Evolutionary conservation across 2,888 invertebrate genomes (phyloP).

Genomic region (Fragum fragum): DNA sequence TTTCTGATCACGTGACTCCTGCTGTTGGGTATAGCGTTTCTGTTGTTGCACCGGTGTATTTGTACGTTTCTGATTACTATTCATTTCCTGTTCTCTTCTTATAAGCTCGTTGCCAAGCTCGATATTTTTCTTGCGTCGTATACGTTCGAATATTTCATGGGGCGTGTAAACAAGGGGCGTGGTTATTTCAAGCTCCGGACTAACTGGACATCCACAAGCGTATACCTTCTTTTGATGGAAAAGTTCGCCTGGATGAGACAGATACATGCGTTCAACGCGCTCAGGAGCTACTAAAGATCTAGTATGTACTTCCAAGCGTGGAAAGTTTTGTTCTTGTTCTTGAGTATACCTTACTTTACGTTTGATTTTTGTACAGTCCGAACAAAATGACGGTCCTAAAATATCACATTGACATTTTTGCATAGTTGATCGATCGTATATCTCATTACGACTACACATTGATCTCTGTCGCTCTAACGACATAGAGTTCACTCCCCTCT

Average conservation of each 20-base stretch:
- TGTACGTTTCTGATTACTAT: neutral
- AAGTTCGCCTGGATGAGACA: constrained; percentile 62
- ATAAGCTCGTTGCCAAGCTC: constrained; percentile 46
- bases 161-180: constrained; percentile 68
- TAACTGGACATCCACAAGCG: constrained; percentile 63
- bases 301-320: constrained; percentile 70
- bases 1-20: neutral
- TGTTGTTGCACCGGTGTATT: constrained; percentile 11
- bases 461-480: constrained; percentile 56
- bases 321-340: constrained; percentile 66
- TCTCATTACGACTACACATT: constrained; percentile 60
- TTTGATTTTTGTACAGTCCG: constrained; percentile 70
- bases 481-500: constrained; percentile 28
- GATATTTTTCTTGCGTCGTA: constrained; percentile 57
- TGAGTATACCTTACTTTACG: constrained; percentile 49
- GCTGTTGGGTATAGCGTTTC: neutral
- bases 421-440: constrained; percentile 17
- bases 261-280: constrained; percentile 63
- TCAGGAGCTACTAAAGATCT: constrained; percentile 73
- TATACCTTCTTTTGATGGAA: constrained; percentile 55
- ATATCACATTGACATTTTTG: constrained; percentile 71
- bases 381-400: constrained; percentile 71
- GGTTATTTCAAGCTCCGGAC: constrained; percentile 59
- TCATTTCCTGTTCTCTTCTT: constrained; percentile 29
- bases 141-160: constrained; percentile 67